phyloP scores from a whole-genome alignment of 2,797 vertebrate species.

The Hapalemur alaotrensis region DNA sequence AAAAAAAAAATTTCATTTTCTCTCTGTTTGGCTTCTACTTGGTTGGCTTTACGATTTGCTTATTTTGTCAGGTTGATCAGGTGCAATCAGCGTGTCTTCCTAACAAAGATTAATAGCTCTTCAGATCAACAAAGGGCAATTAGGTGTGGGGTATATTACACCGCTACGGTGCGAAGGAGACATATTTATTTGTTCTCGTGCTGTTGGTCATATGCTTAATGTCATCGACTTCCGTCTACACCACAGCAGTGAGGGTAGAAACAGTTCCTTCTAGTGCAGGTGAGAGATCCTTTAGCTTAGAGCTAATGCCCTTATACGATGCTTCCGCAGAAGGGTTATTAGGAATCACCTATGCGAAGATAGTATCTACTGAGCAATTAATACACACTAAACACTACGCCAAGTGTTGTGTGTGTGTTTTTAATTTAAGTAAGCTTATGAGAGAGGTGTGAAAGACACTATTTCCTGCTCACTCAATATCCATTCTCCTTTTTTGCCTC shows the following conservation, averaged over 20 bases:
- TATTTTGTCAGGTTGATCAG: constrained; percentile 69
- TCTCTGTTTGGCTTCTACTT: constrained; percentile 72
- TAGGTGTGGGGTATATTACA: constrained; percentile 22
- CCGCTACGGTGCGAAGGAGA: constrained; percentile 17
- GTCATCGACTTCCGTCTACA: neutral
- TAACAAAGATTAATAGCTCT: constrained; percentile 78
- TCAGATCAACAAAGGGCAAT: constrained; percentile 67
- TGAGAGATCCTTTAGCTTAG: neutral
- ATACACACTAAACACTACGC: neutral
- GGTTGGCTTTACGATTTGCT: constrained; percentile 71
- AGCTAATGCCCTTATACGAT: neutral
- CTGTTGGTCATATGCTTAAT: neutral
- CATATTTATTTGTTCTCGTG: constrained; percentile 37
- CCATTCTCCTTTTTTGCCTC: neutral
- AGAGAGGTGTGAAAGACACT: neutral
- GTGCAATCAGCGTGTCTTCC: constrained; percentile 65
- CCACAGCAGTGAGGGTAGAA: neutral
- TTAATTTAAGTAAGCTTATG: neutral
- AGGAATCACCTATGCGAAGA: neutral
- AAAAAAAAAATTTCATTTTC: constrained; percentile 52
- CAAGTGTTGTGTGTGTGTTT: neutral
- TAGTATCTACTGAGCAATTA: neutral
- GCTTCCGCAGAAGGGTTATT: neutral
- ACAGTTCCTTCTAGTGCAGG: neutral
- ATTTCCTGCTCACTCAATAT: neutral